Base-by-base conservation (phyloP, 2,888 invertebrate genomes). In the Brenthis daphne region DNA sequence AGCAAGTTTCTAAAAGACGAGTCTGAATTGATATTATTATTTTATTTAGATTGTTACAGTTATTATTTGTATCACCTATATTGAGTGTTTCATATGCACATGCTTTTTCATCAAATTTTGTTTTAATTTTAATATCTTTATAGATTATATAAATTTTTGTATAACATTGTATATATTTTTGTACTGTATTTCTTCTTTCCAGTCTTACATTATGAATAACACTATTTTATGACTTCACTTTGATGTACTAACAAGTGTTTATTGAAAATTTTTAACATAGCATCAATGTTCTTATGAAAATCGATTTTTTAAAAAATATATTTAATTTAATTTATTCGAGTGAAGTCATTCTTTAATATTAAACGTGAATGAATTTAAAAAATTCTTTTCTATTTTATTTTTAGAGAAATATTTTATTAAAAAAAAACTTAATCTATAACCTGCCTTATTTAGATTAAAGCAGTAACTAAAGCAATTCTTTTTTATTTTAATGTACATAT, bases 151-250 rank as follows among this genome's bases (percentile, higher is more conserved):
- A 50, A 11, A 11, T 29, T n/a, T 12, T 29, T 60, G 12, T 29
- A 14, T 29, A 8, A 48, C 6, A 50, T 6, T 60, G 24, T n/a
- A 29, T 29, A 29, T 60, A 11, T 60, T 14, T 58, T 29, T 58
- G 37, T 43, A 11, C 37, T 8, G 11, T 43, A 43, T 43, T 43
- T 43, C 11, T 43, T 43, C 11, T 11, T 2, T 43, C 11, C 11
- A 43, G 29, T 43, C 8, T 43, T 58, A 66, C 43, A 66, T 65
- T 58, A 51, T 64, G 71, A 64, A 71, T 69, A 64, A 71, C 68
- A 71, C 68, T 60, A 61, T 64, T 56, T 50, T 16, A 2, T 37
- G 66, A 57, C 33, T 61, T 72, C 69, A 69, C 64, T 72, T 67
- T 69, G 67, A 53, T 29, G 37, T 8, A 43, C 1, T 43, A 43